Evolutionary conservation across 1,140 invertebrate species (phyloP).

Genomic region (Panonychus citri): DNA sequence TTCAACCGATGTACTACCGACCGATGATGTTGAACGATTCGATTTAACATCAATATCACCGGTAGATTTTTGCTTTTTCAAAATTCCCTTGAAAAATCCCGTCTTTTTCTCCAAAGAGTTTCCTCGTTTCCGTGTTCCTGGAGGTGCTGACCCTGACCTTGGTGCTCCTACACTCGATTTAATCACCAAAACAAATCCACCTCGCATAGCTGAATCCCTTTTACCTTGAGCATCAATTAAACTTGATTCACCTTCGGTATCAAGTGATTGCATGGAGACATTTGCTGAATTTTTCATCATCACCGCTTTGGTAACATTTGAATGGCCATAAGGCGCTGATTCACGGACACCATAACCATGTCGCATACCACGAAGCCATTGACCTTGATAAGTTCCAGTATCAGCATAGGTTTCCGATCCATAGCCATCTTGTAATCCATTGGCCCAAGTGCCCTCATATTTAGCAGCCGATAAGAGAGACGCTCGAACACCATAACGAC

Average conservation of each 20-base stretch:
- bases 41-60: slow-evolving; percentile 62
- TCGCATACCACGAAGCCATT: slow-evolving; percentile 91
- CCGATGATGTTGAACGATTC: slow-evolving; percentile 33
- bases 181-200: slow-evolving; percentile 84
- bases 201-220: slow-evolving; percentile 41
- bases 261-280: slow-evolving; percentile 7
- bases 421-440: slow-evolving; percentile 94
- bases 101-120: slow-evolving; percentile 50
- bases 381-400: slow-evolving; percentile 48
- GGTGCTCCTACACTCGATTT: neutral
- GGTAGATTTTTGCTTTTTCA: slow-evolving; percentile 84
- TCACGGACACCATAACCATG: slow-evolving; percentile 93
- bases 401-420: slow-evolving; percentile 98
- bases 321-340: slow-evolving; percentile 68
- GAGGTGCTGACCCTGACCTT: neutral
- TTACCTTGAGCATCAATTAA: neutral
- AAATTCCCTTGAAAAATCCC: slow-evolving; percentile 41
- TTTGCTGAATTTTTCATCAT: neutral
- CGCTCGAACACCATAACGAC: slow-evolving; percentile 87
- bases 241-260: slow-evolving; percentile 7
- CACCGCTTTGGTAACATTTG: slow-evolving; percentile 5
- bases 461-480: slow-evolving; percentile 71
- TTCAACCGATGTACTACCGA: neutral
- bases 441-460: slow-evolving; percentile 98
- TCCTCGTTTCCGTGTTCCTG: slow-evolving; percentile 27